Conservation (phyloP, 2,113 vertebrate species). For the Rousettus leschenaultii region DNA sequence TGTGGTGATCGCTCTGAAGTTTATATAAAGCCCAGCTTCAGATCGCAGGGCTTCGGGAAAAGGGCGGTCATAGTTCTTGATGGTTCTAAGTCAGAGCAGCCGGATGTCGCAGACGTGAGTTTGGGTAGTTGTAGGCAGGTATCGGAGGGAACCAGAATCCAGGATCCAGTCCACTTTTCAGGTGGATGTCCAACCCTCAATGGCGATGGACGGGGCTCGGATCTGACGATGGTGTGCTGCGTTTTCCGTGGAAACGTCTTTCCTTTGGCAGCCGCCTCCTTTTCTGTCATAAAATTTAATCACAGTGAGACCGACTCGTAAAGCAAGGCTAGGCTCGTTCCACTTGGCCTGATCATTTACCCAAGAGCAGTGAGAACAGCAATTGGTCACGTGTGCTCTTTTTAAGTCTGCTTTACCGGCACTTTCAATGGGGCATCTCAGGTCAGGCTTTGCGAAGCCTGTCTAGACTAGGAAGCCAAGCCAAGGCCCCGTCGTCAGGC, state of each 20-base stretch:
- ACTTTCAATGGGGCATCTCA: background rate
- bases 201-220: background rate
- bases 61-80: background rate
- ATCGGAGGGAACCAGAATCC: background rate
- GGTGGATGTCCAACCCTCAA: background rate
- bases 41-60: background rate
- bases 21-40: background rate
- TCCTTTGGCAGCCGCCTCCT: background rate
- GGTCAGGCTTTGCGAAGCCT: background rate
- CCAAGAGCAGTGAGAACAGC: rapidly evolving
- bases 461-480: background rate
- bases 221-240: background rate
- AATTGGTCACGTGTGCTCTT: background rate
- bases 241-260: background rate
- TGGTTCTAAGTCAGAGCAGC: background rate
- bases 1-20: background rate
- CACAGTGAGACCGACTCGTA: background rate
- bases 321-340: background rate
- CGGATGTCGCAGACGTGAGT: background rate
- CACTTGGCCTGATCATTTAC: background rate
- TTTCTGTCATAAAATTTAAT: background rate
- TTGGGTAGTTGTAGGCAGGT: background rate
- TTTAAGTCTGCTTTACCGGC: background rate
- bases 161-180: background rate
- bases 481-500: background rate